Evolutionary conservation across 2,888 invertebrate genomes (phyloP), one percentile per base, ranked within the genome.

Genomic region (Byasa hedistus): DNA sequence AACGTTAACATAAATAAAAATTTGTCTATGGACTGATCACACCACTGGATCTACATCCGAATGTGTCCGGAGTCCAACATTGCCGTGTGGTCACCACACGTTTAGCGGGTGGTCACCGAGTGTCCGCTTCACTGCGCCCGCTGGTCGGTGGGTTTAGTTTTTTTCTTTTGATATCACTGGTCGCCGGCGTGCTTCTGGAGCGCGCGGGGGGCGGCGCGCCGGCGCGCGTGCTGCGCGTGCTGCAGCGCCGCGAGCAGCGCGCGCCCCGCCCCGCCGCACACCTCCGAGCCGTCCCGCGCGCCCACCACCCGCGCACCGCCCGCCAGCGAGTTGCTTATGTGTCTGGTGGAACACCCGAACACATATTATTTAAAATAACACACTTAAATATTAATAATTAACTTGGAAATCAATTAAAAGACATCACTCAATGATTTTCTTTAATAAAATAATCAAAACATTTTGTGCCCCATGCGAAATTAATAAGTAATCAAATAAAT

Each of bases 261-360:
- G 65, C 51, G 69, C 68, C 79, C 91, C 0, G 86, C 69, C 7
- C 56, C 68, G 0, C 67, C 75, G 73, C 89, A 87, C 68, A 91
- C 75, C 77, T 91, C 94, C 76, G 93, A 89, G 66, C 94, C 94
- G 87, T 94, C 94, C 8, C 93, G 85, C 19, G 93, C 92, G 61
- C 89, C 87, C 64, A 89, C 90, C 63, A 93, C 92, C 36, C 92
- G 91, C 32, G 92, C 88, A 65, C 93, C 92, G 69, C 93, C 93
- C 70, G 93, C 91, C 75, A 93, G 88, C 0, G 92, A 86, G 83
- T 94, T 94, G 56, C 85, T 73, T 61, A 94, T 82, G 81, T 94
- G 92, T 19, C 94, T 91, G 79, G 4, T 22, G 32, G 17, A 39
- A 23, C 19, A 55, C 12, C 5, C 3, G 5, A 8, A 8, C n/a